These are phyloP conservation scores for Enteromius mattozi DNA, from an alignment of 2,797 vertebrate species.

Conservation along the genomic window DNA sequence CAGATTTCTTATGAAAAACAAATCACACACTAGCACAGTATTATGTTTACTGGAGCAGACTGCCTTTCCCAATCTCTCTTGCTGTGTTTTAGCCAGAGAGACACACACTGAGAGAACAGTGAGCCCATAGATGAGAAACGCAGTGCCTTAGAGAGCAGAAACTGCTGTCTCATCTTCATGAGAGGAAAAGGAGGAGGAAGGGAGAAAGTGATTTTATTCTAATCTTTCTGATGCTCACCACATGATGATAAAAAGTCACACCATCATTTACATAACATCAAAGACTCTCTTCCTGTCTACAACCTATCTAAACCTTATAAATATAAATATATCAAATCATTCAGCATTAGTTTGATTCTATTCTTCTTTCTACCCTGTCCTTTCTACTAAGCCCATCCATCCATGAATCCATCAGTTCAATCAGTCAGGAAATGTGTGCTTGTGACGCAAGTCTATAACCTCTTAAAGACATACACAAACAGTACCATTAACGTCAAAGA, in stretches of 20 bases:
- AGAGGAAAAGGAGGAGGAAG: not conserved
- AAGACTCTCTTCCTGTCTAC: not conserved
- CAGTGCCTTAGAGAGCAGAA: conserved; percentile 22
- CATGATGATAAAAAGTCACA: not conserved
- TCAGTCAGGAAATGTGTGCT: conserved; percentile 17
- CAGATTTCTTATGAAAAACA: not conserved
- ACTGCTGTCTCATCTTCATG: conserved; percentile 18
- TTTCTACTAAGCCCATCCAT: conserved; percentile 5
- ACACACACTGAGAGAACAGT: conserved; percentile 27
- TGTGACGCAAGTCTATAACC: not conserved
- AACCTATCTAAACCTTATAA: not conserved
- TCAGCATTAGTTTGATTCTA: not conserved
- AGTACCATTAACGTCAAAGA: conserved; percentile 26
- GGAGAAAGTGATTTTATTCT: not conserved
- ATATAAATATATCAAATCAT: not conserved
- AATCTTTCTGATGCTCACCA: conserved; percentile 18
- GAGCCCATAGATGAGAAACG: conserved; percentile 3
- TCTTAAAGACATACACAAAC: conserved; percentile 20
- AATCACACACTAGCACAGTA: not conserved
- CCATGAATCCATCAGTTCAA: conserved; percentile 15
- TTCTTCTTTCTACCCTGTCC: not conserved
- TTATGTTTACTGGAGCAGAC: not conserved
- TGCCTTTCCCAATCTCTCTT: conserved; percentile 1
- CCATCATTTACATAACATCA: conserved; percentile 27
- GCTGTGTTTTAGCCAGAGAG: not conserved